Percentiles rank a stretch among this genome's conserved stretches.
phyloP scores from a whole-genome alignment of 2,888 invertebrate species.

The Sphaerophoria taeniata region DNA sequence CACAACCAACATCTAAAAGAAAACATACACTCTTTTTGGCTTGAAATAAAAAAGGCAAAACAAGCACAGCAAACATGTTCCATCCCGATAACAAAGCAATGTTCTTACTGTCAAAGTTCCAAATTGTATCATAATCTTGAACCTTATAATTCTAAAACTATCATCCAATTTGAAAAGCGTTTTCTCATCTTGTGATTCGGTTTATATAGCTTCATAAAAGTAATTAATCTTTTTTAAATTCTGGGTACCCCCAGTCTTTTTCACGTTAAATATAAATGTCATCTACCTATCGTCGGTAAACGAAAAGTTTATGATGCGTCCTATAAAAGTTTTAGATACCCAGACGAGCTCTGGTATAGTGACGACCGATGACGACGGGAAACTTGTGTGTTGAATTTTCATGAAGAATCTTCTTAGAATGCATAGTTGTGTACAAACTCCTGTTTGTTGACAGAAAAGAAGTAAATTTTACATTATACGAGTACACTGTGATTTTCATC shows the following conservation, averaged over 20 bases:
- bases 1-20: too few relatives aligned
- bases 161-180: constrained; percentile 7
- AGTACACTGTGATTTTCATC: constrained; percentile 20
- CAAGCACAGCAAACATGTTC: not conserved
- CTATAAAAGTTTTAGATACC: constrained; percentile 45
- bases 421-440: constrained; percentile 9
- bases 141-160: not conserved
- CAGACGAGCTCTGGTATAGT: not conserved
- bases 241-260: not conserved
- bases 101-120: not conserved
- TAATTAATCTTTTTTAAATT: not conserved
- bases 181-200: not conserved
- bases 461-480: not conserved
- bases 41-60: not conserved
- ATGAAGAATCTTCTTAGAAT: constrained; percentile 41
- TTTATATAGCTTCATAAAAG: not conserved
- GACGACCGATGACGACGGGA: not conserved
- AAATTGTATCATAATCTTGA: not conserved
- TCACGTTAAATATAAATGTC: not conserved
- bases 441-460: not conserved
- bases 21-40: too few relatives aligned
- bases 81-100: not conserved
- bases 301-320: constrained; percentile 51
- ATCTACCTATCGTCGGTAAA: constrained; percentile 31
- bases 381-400: constrained; percentile 58